Evolutionary conservation across 1,140 invertebrate species (phyloP), one percentile per base, ranked within the genome.

Genomic region (Drosophila burlai): DNA sequence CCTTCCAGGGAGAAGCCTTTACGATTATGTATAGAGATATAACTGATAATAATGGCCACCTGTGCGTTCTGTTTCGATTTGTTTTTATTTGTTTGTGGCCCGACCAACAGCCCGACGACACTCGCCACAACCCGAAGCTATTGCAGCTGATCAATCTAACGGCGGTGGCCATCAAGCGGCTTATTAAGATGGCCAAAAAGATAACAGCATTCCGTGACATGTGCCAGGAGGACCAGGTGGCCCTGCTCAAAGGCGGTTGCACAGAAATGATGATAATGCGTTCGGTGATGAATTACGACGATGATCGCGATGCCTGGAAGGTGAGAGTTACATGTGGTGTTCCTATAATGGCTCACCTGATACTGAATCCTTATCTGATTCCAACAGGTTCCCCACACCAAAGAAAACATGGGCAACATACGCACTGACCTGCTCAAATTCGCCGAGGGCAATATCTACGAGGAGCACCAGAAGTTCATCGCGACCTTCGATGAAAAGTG

Each of bases 111-210:
- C 93, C 93, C 11, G 94, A 94, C 59, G 93, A 94, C 60, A 94
- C 94, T 50, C 94, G 95, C 63, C 94, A 95, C 43, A 96, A 97
- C 93, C 96, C 96, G 0, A 95, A 95, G 40, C 93, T 98, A 2
- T 93, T 98, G 49, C 97, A 97, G 81, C 96, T 98, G 7, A 97
- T 98, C 54, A 98, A 98, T 93, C 94, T 99, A 85, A 98, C 97
- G 1, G 97, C 98, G 4, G 95, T 98, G 63, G 97, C 97, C 4
- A 98, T 99, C 75, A 94, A 97, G 62, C 94, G 98, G 42, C 93
- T 99, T 24, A 98, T 98, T 80, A 97, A 98, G 93, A 98, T 98
- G 96, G 96, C 97, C 0, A 98, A 98, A 85, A 97, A 97, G 92
- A 97, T 98, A 42, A 96, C 95, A 77, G 96, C 96, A 26, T 98